Evolutionary conservation across 1,140 invertebrate genomes (phyloP).

Genomic region (Stratiolaelaps scimitus): DNA sequence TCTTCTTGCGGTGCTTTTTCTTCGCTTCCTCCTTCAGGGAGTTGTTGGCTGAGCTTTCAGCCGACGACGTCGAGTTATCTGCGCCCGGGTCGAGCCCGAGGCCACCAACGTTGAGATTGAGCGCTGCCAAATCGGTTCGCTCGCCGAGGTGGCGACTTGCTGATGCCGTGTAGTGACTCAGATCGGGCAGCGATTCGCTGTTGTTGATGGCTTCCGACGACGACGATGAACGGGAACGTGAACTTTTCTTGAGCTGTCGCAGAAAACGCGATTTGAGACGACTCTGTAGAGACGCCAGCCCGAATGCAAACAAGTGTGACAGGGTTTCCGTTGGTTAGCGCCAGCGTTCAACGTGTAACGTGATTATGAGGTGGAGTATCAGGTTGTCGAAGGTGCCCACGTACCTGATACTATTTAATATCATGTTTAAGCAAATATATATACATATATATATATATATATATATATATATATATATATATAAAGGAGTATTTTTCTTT

Average conservation of each 20-base stretch:
- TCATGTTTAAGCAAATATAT: no score
- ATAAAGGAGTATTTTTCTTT: no score
- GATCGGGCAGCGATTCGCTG: slow-evolving; percentile 44
- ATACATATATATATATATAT: no score
- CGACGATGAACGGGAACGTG: slow-evolving; percentile 37
- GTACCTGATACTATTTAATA: no score
- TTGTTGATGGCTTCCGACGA: slow-evolving; percentile 36
- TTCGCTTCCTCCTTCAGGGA: slow-evolving; percentile 29
- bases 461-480: no score
- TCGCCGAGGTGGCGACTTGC: slow-evolving; percentile 30
- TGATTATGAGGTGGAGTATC: no score
- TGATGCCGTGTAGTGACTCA: slow-evolving; percentile 35
- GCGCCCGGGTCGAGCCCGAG: background rate
- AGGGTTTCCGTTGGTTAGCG: no score
- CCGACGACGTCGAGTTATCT: slow-evolving; percentile 7
- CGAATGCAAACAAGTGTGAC: no score
- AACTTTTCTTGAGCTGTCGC: slow-evolving; percentile 34
- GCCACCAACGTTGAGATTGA: slow-evolving; percentile 21
- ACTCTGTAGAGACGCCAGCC: background rate
- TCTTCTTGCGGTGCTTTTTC: slow-evolving; percentile 33
- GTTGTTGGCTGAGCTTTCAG: slow-evolving; percentile 27
- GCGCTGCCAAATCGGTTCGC: slow-evolving; percentile 25
- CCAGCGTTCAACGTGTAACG: no score
- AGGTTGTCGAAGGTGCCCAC: no score
- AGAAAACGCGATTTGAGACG: slow-evolving; percentile 32